Percentiles rank a stretch among this genome's conserved stretches.
Conservation (phyloP, 2,888 invertebrate genomes). For the Crepidodera aurea region DNA sequence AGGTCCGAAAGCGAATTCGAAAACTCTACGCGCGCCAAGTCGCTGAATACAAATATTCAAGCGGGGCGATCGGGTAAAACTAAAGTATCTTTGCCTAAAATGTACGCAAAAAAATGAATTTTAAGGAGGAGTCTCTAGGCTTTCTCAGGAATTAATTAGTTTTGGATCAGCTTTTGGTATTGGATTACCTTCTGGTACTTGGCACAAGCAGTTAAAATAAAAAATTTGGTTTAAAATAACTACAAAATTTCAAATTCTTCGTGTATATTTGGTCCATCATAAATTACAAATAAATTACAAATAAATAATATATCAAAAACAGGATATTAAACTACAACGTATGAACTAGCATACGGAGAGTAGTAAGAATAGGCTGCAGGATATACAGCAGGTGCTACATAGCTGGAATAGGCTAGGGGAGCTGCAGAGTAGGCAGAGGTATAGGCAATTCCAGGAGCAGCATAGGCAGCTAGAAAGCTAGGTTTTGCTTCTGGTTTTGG, state of each 20-base stretch:
- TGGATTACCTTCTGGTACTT: constrained; percentile 18
- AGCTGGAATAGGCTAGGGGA: constrained; percentile 20
- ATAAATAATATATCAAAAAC: neutral
- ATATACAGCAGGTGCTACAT: constrained; percentile 6
- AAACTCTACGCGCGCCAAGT: no score
- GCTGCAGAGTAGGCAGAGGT: constrained; percentile 10
- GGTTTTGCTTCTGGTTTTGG: constrained; percentile 8
- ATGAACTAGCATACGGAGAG: constrained; percentile 13
- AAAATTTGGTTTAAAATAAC: no score
- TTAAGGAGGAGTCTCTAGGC: no score
- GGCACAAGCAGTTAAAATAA: constrained; percentile 11
- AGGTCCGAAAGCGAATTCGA: no score
- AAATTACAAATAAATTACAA: no score
- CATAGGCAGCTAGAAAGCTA: constrained; percentile 8
- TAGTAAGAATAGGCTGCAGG: constrained; percentile 8
- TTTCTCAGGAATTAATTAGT: no score
- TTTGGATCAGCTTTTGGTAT: constrained; percentile 14
- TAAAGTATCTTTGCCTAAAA: no score
- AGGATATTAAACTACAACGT: constrained; percentile 3
- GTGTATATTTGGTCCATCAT: no score
- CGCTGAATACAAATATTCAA: no score
- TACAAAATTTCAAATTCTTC: no score
- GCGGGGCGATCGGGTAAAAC: no score
- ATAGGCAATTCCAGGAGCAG: constrained; percentile 17
- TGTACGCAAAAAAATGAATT: no score